phyloP scores from a whole-genome alignment of 2,888 invertebrate genomes.

The Apoda limacodes region DNA sequence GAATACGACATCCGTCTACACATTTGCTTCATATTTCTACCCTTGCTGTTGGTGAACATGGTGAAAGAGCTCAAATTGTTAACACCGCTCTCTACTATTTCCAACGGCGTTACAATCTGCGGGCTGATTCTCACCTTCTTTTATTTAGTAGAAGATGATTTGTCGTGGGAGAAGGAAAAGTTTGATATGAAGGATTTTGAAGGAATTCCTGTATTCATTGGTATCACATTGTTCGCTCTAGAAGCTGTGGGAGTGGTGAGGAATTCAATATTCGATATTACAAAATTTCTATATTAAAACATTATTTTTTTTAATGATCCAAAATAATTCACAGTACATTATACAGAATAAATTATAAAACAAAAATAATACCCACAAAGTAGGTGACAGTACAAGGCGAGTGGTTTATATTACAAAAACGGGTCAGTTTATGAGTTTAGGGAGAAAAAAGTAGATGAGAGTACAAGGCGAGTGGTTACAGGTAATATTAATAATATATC shows the following conservation, averaged over 20 bases:
- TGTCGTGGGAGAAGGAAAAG: constrained; percentile 55
- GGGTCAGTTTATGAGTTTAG: no score
- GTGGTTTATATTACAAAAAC: no score
- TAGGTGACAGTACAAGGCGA: no score
- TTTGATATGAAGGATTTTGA: constrained; percentile 51
- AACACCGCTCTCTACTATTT: constrained; percentile 82
- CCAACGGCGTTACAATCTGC: constrained; percentile 78
- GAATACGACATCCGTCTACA: constrained; percentile 57
- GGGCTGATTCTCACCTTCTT: constrained; percentile 80
- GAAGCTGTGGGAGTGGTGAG: constrained; percentile 80
- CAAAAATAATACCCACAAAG: no score
- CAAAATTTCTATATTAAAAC: no score
- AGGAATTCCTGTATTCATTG: constrained; percentile 83
- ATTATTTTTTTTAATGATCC: no score
- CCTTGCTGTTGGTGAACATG: constrained; percentile 73
- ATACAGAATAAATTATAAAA: no score
- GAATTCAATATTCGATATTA: no score
- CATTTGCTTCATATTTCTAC: constrained; percentile 70
- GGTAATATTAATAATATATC: no score
- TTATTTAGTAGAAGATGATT: constrained; percentile 75
- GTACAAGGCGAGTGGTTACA: no score
- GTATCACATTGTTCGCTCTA: constrained; percentile 88
- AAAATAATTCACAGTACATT: no score
- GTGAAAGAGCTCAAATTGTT: constrained; percentile 79
- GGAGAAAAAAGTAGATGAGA: no score